phyloP scores from a whole-genome alignment of 2,113 vertebrate species.

The Ageneiosus marmoratus region DNA sequence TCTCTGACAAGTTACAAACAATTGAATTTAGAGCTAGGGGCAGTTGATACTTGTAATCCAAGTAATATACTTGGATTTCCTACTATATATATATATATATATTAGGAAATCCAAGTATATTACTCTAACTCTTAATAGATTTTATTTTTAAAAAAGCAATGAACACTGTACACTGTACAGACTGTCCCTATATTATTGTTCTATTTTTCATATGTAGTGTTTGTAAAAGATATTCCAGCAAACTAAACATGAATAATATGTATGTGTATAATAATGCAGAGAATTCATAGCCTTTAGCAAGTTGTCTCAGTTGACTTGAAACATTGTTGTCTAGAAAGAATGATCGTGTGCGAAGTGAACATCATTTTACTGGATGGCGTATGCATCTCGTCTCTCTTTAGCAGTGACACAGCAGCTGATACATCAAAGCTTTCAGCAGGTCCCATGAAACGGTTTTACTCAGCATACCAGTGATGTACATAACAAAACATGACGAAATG shows the following conservation, averaged over 20 bases:
- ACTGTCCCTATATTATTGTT: neutral
- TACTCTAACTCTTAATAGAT: slow-evolving; percentile 1
- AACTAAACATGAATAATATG: slow-evolving; percentile 18
- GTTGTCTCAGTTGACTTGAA: slow-evolving; percentile 17
- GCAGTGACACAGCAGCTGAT: slow-evolving; percentile 39
- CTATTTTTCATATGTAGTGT: neutral
- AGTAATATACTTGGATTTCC: too few species aligned
- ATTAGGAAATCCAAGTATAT: neutral
- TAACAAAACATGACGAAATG: slow-evolving; percentile 49
- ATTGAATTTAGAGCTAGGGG: slow-evolving; percentile 26
- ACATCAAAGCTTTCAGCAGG: slow-evolving; percentile 44
- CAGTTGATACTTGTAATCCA: too few species aligned
- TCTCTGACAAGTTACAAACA: slow-evolving; percentile 21
- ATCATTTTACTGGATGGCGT: slow-evolving; percentile 11
- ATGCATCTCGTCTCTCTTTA: slow-evolving; percentile 29
- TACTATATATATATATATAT: slow-evolving; percentile 11
- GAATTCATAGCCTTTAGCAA: slow-evolving; percentile 13
- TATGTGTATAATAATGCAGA: slow-evolving; percentile 18
- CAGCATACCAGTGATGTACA: slow-evolving; percentile 17
- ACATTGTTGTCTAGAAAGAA: slow-evolving; percentile 11
- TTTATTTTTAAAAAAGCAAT: neutral
- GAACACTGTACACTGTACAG: neutral
- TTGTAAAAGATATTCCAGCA: slow-evolving; percentile 14
- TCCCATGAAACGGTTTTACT: slow-evolving; percentile 34
- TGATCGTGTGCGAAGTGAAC: neutral